phyloP scores from a whole-genome alignment of 2,888 invertebrate genomes.

The Tenthredo notha region DNA sequence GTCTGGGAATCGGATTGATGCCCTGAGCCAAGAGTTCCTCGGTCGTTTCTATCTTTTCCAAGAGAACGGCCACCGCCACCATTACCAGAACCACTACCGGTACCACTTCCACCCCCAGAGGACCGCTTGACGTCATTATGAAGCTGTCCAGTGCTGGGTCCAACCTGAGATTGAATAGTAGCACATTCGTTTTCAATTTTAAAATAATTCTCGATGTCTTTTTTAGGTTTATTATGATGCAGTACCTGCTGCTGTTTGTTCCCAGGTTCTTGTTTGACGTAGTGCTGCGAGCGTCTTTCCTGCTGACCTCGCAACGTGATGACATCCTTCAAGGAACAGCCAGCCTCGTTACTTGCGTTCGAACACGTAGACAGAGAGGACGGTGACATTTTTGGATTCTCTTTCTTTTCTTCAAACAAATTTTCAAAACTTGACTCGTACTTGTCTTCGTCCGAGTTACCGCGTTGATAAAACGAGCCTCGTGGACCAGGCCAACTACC shows the following conservation, averaged over 20 bases:
- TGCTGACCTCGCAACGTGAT: conserved; percentile 80
- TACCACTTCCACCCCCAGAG: conserved; percentile 56
- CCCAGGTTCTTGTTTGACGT: conserved; percentile 66
- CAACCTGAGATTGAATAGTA: conserved; percentile 77
- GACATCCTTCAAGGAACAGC: conserved; percentile 85
- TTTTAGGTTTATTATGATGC: conserved; percentile 62
- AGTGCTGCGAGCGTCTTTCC: conserved; percentile 69
- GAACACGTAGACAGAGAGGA: conserved; percentile 83
- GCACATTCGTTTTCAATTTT: conserved; percentile 80
- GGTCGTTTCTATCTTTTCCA: conserved; percentile 67
- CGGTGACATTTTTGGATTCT: conserved; percentile 83
- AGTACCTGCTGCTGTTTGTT: conserved; percentile 69
- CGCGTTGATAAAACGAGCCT: conserved; percentile 82
- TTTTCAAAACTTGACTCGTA: conserved; percentile 90
- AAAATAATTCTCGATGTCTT: conserved; percentile 76
- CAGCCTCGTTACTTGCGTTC: conserved; percentile 80
- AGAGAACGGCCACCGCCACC: conserved; percentile 53
- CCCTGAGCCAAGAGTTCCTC: conserved; percentile 58
- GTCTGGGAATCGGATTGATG: conserved; percentile 61
- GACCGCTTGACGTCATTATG: conserved; percentile 66
- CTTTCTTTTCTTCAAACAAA: conserved; percentile 90
- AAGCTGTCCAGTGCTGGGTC: conserved; percentile 62
- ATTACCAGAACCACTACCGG: conserved; percentile 43
- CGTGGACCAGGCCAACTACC: conserved; percentile 90
- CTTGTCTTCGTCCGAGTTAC: conserved; percentile 84